Evolutionary conservation across 2,888 invertebrate genomes (phyloP).

Genomic region (Pyrgus malvae): DNA sequence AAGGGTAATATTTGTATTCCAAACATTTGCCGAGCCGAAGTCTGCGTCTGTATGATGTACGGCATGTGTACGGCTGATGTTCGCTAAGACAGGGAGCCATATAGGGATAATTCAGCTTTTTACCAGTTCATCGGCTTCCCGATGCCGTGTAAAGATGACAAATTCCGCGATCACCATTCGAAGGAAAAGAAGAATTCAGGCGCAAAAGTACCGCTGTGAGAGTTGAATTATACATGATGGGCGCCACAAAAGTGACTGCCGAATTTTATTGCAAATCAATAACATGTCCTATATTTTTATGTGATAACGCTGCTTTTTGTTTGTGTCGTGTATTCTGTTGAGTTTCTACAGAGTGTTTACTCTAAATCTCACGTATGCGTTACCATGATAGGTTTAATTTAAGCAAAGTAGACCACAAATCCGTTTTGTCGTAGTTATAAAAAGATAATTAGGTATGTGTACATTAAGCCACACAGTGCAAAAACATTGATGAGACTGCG

Average conservation of each 20-base stretch:
- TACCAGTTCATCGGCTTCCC: neutral
- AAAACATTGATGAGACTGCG: too few species aligned
- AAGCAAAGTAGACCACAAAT: too few species aligned
- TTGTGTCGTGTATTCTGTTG: too few species aligned
- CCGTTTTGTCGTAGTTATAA: too few species aligned
- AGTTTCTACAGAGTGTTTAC: too few species aligned
- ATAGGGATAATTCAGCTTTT: conserved; percentile 7
- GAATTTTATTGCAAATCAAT: neutral
- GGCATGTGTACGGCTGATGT: neutral
- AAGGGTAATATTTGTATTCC: conserved; percentile 13
- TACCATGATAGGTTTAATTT: too few species aligned
- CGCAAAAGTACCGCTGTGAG: neutral
- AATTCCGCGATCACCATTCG: conserved; percentile 4
- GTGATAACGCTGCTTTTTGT: too few species aligned
- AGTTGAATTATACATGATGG: conserved; percentile 3
- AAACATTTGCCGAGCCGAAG: neutral
- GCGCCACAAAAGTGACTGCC: neutral
- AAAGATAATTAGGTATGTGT: too few species aligned
- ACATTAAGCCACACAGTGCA: too few species aligned
- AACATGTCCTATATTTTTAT: too few species aligned
- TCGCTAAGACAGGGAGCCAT: neutral
- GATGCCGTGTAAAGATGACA: neutral
- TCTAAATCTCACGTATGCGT: too few species aligned
- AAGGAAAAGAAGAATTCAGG: conserved; percentile 1
- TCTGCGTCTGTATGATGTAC: neutral